Evolutionary conservation across 2,113 vertebrate species (phyloP), one percentile per base, ranked within the genome.

Genomic region (Pomatorhinus ruficollis): DNA sequence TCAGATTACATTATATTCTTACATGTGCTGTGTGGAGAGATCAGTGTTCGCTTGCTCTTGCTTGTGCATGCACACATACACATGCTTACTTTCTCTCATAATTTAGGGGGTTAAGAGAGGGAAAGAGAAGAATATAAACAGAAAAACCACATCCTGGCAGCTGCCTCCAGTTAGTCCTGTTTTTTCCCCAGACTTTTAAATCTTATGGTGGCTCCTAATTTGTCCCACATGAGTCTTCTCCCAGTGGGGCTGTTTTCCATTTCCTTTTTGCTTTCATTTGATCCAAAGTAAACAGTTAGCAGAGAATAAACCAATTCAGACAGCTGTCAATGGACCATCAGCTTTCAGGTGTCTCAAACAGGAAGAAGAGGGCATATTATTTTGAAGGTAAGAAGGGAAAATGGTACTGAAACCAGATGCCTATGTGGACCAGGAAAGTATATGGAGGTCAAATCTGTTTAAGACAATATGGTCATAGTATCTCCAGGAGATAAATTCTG

Each of bases 151-250:
- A 98, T 98, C 97, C 98, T 97, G 97, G 96, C 97, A 98, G 96
- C 97, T 98, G 97, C 90, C 97, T 97, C 90, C 79, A 90, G 94
- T 98, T 98, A 98, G 93, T 89, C 68, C 76, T 92, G 47, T 35
- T 93, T 84, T 52, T 44, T 35, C 78, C 68, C 24, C 17, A 19
- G 78, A 84, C 74, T 97, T 98, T 88, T 95, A 93, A 97, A 95
- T 95, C 93, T 96, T 98, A 93, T 77, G 93, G 96, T 94, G 89
- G 97, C 91, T 95, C 96, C 95, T 98, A 98, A 98, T 99, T 98
- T 98, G 97, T 98, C 97, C 98, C 98, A 98, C 97, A 98, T 98
- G 98, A 94, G 59, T 79, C 56, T 93, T 87, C 33, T 97, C 96
- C 87, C 80, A 65, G 31, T 37, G 82, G 94, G 95, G 69, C 68